Evolutionary conservation across 2,113 vertebrate genomes (phyloP).

Genomic region (Daphoenositta chrysoptera): DNA sequence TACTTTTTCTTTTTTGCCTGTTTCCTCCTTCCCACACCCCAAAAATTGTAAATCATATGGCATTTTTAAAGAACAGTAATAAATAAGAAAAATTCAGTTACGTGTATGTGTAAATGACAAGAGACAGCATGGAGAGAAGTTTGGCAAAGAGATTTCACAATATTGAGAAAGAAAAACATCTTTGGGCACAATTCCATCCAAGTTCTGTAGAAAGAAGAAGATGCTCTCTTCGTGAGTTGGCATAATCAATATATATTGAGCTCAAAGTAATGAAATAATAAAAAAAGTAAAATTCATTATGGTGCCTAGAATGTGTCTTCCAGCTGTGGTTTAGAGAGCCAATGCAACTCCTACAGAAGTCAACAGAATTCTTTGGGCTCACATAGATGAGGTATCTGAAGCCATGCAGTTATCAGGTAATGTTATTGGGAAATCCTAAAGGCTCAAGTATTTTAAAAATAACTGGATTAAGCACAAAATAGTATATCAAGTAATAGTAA

Average conservation of each 20-base stretch:
- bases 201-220: not conserved
- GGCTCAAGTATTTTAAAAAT: not conserved
- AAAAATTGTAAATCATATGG: not conserved
- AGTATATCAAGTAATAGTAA: not conserved
- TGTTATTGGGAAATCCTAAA: not conserved
- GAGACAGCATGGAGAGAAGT: not conserved
- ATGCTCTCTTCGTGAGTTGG: not conserved
- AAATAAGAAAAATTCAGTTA: not conserved
- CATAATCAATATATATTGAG: not conserved
- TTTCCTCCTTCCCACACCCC: not conserved
- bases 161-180: not conserved
- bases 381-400: not conserved
- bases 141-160: not conserved
- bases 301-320: not conserved
- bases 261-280: not conserved
- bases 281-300: not conserved
- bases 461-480: not conserved
- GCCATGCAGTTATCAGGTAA: not conserved
- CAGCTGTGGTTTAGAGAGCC: not conserved
- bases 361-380: not conserved
- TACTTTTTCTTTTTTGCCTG: not conserved
- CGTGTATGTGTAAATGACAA: not conserved
- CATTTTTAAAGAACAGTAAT: not conserved
- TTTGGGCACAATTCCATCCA: not conserved
- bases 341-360: not conserved